Conservation (phyloP, 2,888 invertebrate species). For the Polydrusus tereticollis region DNA sequence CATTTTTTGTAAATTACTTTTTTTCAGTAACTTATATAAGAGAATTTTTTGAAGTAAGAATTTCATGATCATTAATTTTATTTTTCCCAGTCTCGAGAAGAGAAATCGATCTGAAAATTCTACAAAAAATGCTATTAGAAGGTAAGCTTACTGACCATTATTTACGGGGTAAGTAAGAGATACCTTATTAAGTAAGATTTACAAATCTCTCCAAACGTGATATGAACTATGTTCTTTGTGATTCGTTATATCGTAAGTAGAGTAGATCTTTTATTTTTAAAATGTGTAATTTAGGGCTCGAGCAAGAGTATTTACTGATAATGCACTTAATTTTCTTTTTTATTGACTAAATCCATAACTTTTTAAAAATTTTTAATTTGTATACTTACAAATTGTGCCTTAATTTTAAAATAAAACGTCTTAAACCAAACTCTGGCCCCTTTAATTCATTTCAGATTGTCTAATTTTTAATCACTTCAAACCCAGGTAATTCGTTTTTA, state of each 20-base stretch:
- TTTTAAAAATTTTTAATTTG: neutral
- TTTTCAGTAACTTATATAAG: neutral
- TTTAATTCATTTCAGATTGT: too few species aligned
- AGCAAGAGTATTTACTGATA: neutral
- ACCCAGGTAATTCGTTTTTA: too few species aligned
- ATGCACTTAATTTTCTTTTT: neutral
- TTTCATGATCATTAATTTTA: too few species aligned
- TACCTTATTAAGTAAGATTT: conserved; percentile 24
- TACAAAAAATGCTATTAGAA: conserved; percentile 15
- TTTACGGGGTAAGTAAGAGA: neutral
- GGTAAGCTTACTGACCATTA: conserved; percentile 9
- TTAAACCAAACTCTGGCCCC: too few species aligned
- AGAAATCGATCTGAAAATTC: neutral
- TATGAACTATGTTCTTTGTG: conserved; percentile 63
- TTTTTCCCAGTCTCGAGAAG: too few species aligned
- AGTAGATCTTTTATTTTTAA: conserved; percentile 38
- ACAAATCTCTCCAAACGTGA: conserved; percentile 59
- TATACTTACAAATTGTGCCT: neutral
- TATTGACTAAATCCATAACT: neutral
- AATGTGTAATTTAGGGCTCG: conserved; percentile 12
- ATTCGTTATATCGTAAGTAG: conserved; percentile 60
- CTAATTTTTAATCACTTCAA: too few species aligned
- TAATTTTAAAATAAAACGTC: too few species aligned
- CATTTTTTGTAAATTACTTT: conserved; percentile 1
- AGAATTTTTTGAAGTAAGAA: too few species aligned